A percentile compares a stretch with the other conserved stretches of the same genome.
phyloP scores from a whole-genome alignment of 2,113 vertebrate species.

The Patagioenas fasciata region DNA sequence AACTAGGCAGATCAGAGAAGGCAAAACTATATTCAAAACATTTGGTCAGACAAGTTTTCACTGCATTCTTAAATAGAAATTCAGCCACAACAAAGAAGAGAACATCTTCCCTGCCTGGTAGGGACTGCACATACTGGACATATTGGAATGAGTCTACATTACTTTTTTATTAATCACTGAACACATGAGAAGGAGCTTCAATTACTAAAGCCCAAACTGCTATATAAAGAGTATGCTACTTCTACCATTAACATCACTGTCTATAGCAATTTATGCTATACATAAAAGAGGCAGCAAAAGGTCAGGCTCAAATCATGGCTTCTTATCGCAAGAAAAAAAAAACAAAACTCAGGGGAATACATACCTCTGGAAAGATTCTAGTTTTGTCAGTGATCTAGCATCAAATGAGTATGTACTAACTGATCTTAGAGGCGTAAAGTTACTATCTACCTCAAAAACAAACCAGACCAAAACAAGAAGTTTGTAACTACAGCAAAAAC shows the following conservation, averaged over 20 bases:
- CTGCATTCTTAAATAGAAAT: neutral
- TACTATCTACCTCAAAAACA: neutral
- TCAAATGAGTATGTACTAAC: neutral
- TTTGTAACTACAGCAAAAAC: neutral
- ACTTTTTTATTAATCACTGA: neutral
- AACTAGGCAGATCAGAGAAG: neutral
- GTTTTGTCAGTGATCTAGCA: neutral
- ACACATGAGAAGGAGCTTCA: neutral
- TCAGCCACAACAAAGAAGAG: neutral
- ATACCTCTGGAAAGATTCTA: neutral
- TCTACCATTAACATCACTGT: neutral
- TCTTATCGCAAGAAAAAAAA: neutral
- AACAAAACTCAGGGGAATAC: neutral
- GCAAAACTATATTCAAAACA: neutral
- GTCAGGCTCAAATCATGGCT: neutral
- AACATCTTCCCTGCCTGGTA: neutral
- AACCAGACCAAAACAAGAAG: neutral
- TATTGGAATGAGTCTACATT: neutral
- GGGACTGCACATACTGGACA: neutral
- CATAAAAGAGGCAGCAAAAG: neutral
- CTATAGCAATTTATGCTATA: neutral
- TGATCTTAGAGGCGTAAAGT: neutral
- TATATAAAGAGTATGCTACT: neutral
- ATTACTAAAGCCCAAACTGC: neutral
- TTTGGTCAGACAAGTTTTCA: neutral